phyloP scores from a whole-genome alignment of 2,888 invertebrate genomes.

The Diplolepis rosae region DNA sequence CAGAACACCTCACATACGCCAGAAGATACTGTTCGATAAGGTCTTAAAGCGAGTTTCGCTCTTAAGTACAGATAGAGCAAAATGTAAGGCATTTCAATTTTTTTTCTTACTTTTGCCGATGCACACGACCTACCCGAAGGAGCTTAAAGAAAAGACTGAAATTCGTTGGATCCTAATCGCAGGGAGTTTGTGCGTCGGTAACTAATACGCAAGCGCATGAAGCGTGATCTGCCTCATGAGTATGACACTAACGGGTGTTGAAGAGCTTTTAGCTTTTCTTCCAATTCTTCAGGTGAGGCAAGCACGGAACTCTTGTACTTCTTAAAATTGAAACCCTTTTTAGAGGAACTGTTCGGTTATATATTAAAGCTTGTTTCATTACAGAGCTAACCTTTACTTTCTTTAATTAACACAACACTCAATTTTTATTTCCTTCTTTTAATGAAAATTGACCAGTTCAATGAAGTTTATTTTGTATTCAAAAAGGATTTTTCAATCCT shows the following conservation, averaged over 20 bases:
- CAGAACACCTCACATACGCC: neutral
- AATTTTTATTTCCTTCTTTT: neutral
- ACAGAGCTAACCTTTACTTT: too few relatives aligned
- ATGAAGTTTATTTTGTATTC: neutral
- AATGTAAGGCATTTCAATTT: conserved; percentile 32
- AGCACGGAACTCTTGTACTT: neutral
- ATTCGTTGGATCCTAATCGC: conserved; percentile 56
- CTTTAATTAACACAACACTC: too few relatives aligned
- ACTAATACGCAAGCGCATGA: conserved; percentile 48
- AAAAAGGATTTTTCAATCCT: too few relatives aligned
- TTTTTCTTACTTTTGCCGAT: conserved; percentile 46
- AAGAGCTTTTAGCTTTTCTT: conserved; percentile 46
- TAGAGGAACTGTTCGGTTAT: too few relatives aligned
- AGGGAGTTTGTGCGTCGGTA: conserved; percentile 52
- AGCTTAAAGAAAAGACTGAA: conserved; percentile 58
- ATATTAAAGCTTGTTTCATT: too few relatives aligned
- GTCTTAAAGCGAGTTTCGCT: neutral
- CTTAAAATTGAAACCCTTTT: too few relatives aligned
- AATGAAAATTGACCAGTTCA: neutral
- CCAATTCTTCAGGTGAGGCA: neutral
- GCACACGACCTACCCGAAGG: conserved; percentile 40
- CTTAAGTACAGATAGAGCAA: conserved; percentile 30
- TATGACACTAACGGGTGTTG: conserved; percentile 50
- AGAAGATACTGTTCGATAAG: neutral
- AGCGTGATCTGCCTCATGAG: conserved; percentile 46